phyloP scores from a whole-genome alignment of 1,140 invertebrate genomes.

The Leptoteleia sp. region DNA sequence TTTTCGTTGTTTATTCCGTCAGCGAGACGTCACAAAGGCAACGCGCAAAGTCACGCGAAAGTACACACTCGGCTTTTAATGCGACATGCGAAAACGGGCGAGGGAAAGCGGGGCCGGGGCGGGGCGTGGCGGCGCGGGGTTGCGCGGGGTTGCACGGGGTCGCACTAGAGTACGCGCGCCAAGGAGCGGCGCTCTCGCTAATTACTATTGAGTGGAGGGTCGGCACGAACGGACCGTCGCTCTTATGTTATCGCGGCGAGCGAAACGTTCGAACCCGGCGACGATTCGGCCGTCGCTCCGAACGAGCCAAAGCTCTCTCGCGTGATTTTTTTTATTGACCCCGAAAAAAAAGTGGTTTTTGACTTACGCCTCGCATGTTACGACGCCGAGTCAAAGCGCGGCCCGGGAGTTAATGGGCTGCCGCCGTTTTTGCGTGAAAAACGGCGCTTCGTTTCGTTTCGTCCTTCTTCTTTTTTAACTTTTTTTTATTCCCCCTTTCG shows the following conservation, averaged over 20 bases:
- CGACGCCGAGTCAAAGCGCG: slow-evolving; percentile 11
- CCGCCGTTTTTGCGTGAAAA: no score
- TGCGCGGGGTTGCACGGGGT: no score
- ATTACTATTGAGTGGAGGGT: slow-evolving; percentile 48
- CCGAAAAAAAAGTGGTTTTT: slow-evolving; percentile 31
- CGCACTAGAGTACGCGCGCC: not conserved
- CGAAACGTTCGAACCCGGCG: slow-evolving; percentile 25
- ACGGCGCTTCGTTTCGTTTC: no score
- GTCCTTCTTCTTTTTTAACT: no score
- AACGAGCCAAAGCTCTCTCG: slow-evolving; percentile 28
- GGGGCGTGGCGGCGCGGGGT: no score
- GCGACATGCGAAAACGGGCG: slow-evolving; percentile 15
- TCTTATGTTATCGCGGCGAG: slow-evolving; percentile 12
- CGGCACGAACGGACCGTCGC: slow-evolving; percentile 16
- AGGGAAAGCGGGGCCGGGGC: no score
- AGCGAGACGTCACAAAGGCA: slow-evolving; percentile 21
- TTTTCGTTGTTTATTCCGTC: slow-evolving; percentile 41
- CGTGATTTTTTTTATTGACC: slow-evolving; percentile 37
- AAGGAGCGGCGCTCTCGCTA: slow-evolving; percentile 26
- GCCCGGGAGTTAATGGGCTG: slow-evolving; percentile 17
- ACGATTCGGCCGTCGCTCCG: slow-evolving; percentile 16
- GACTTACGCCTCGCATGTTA: slow-evolving; percentile 32
- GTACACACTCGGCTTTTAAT: slow-evolving; percentile 30
- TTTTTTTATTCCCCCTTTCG: no score
- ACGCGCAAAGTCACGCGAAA: slow-evolving; percentile 29